Evolutionary conservation across 2,888 invertebrate species (phyloP), one percentile per base, ranked within the genome.

Genomic region (Lepidocyrtinus sp.): DNA sequence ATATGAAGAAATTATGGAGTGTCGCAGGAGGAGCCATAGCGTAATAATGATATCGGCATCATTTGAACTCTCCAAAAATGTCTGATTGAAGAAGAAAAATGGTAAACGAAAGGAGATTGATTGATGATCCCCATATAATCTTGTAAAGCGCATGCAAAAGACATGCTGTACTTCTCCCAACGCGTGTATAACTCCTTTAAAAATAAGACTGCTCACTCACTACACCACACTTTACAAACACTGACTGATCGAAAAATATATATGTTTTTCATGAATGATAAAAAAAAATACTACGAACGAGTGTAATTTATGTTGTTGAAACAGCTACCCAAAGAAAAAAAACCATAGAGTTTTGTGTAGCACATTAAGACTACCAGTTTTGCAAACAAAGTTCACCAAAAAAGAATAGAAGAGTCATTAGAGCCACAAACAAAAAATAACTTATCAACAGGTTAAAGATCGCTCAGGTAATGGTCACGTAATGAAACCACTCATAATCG

Each of bases 361-460:
- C 50, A 50, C 15, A n/a, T n/a, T n/a, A 50, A 36, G 12, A 36
- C 36, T 36, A 7, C 5, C 36, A 36, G 12, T 12, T 36, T 36
- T 36, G 17, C 50, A 36, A 36, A 36, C 36, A 50, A 50, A 50
- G 50, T 50, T 50, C 50, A 50, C 50, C 17, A 50, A 17, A 50
- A 64, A 69, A 65, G 72, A 72, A 59, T 72, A 68, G 65, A 72
- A 72, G 77, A 72, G 78, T 78, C 78, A 78, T 78, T 78, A 50
- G 12, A 76, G 76, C 65, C 65, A 36, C 5, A 36, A 36, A n/a
- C n/a, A n/a, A n/a, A n/a, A 78, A 78, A 73, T 61, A 73, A 73
- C 67, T 78, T 78, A 78, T 78, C 77, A 78, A 71, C 77, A 73
- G 78, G 68, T 78, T 67, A 78, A 78, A 78, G 78, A 78, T 78